Evolutionary conservation across 2,888 invertebrate genomes (phyloP).

Genomic region (Gnatocerus cornutus): DNA sequence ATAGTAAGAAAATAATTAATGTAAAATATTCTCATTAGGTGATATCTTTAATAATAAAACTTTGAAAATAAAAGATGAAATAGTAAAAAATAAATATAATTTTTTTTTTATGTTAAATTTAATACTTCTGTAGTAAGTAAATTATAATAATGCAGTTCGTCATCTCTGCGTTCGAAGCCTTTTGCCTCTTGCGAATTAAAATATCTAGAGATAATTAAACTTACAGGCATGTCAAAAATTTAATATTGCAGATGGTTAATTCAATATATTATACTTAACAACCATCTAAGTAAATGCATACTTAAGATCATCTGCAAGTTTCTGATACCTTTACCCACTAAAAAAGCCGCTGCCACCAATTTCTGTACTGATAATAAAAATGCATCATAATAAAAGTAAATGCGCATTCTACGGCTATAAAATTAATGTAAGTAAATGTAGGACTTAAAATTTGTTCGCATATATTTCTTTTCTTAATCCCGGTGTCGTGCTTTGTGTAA

Average conservation of each 20-base stretch:
- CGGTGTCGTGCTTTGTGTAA: constrained; percentile 22
- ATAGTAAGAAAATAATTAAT: no score
- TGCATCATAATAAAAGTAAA: constrained; percentile 13
- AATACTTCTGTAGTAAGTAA: no score
- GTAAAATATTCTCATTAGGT: no score
- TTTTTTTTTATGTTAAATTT: no score
- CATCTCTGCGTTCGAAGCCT: no score
- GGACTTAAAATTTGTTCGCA: not conserved
- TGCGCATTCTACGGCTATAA: not conserved
- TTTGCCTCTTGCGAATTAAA: no score
- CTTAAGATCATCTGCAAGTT: constrained; percentile 8
- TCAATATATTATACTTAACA: constrained; percentile 7
- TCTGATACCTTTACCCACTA: constrained; percentile 8
- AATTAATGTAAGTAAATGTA: not conserved
- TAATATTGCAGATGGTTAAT: constrained; percentile 6
- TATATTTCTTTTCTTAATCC: not conserved
- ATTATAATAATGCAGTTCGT: no score
- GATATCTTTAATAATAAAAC: no score
- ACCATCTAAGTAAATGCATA: constrained; percentile 8
- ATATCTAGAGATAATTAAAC: no score
- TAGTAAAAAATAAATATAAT: no score
- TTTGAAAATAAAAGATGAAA: no score
- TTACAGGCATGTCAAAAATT: not conserved
- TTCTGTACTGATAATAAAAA: not conserved
- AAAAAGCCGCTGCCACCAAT: constrained; percentile 7